Conservation (phyloP, 2,113 vertebrate genomes). For the Ochotona curzoniae region DNA sequence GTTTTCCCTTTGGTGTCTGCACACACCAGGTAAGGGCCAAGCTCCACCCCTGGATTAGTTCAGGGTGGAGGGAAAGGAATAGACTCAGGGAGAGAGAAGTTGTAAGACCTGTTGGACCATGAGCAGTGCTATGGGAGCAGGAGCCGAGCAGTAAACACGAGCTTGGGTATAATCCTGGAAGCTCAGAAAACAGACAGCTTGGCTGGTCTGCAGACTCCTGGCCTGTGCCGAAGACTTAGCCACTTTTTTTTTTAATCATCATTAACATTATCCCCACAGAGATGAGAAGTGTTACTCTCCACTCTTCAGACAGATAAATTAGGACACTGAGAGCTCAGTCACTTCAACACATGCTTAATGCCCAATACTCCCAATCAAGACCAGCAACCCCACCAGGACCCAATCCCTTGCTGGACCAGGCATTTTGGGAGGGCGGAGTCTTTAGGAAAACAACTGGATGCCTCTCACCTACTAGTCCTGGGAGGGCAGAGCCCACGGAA, state of each 20-base stretch:
- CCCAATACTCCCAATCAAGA: neutral
- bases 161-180: neutral
- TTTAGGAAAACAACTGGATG: accelerated
- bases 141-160: accelerated
- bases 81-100: accelerated
- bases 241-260: neutral
- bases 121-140: accelerated
- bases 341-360: neutral
- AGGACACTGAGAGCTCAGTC: neutral
- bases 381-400: neutral
- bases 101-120: accelerated
- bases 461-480: neutral
- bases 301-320: neutral
- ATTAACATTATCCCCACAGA: neutral
- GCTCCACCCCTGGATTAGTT: accelerated
- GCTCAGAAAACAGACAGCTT: accelerated
- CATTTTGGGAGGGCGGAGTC: neutral
- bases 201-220: neutral
- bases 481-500: accelerated
- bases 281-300: neutral
- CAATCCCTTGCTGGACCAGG: neutral
- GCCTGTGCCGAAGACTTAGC: neutral
- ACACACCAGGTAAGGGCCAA: neutral
- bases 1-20: neutral
- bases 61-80: neutral